Conservation (phyloP, 2,797 vertebrate genomes). For the Iguana delicatissima region DNA sequence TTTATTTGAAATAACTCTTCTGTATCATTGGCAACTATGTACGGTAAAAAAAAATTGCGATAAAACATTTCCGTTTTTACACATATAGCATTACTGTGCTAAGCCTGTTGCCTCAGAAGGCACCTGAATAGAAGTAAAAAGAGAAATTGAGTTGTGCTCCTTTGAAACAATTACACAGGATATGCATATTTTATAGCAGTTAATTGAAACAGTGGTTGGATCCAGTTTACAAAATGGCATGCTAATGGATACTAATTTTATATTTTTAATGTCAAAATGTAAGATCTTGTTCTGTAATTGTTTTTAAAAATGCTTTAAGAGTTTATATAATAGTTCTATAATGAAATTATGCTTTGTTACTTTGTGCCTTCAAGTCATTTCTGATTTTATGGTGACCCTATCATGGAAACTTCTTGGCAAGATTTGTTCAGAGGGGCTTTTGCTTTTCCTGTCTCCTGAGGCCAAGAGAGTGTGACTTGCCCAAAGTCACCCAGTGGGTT, state of each 20-base stretch:
- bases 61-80: slow-evolving; percentile 78
- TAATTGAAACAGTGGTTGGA: background rate
- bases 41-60: slow-evolving; percentile 72
- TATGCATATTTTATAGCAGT: slow-evolving; percentile 28
- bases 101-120: slow-evolving; percentile 50
- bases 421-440: no score
- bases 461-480: no score
- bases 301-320: background rate
- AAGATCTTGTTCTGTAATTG: no score
- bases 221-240: background rate
- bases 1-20: slow-evolving; percentile 81
- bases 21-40: slow-evolving; percentile 76
- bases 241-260: no score
- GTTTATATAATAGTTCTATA: no score
- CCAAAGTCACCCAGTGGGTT: no score
- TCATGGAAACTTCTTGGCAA: no score
- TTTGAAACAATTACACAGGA: slow-evolving; percentile 41
- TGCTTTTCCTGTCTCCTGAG: no score
- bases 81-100: slow-evolving; percentile 68
- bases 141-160: slow-evolving; percentile 36
- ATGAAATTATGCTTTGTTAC: no score
- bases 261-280: no score
- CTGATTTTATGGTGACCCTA: no score
- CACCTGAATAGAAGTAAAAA: slow-evolving; percentile 60
- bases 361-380: no score